These are phyloP conservation scores for Plemyria rubiginata DNA, from an alignment of 2,888 invertebrate species.

Conservation along the genomic window DNA sequence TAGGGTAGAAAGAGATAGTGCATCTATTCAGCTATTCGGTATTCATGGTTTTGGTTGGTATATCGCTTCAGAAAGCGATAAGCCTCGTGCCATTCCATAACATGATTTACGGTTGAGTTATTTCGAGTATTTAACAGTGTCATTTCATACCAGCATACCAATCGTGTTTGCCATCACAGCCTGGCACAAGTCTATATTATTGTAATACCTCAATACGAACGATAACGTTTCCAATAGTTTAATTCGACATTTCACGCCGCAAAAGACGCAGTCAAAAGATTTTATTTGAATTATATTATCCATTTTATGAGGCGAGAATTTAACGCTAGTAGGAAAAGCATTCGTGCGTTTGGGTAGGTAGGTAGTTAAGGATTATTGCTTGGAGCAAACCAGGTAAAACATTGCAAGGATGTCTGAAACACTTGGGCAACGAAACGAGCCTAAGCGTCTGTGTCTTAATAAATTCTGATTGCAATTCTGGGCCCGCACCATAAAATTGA, in stretches of 20 bases:
- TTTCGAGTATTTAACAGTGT: too few species aligned
- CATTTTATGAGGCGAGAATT: background rate
- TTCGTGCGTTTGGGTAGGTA: background rate
- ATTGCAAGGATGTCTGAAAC: background rate
- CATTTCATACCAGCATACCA: too few species aligned
- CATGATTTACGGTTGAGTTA: too few species aligned
- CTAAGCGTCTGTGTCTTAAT: too few species aligned
- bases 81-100: too few species aligned
- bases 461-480: too few species aligned
- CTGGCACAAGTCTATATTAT: background rate
- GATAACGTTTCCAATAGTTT: background rate
- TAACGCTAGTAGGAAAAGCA: background rate
- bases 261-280: background rate
- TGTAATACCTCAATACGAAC: background rate
- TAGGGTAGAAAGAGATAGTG: conserved; percentile 9
- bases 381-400: background rate
- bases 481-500: too few species aligned
- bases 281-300: background rate
- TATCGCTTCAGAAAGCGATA: background rate
- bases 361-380: background rate
- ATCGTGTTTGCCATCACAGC: too few species aligned
- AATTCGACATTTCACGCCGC: background rate
- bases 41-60: conserved; percentile 13
- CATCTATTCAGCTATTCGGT: conserved; percentile 13
- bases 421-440: too few species aligned